Evolutionary conservation across 2,113 vertebrate genomes (phyloP).

Genomic region (Corythornis vintsioides): DNA sequence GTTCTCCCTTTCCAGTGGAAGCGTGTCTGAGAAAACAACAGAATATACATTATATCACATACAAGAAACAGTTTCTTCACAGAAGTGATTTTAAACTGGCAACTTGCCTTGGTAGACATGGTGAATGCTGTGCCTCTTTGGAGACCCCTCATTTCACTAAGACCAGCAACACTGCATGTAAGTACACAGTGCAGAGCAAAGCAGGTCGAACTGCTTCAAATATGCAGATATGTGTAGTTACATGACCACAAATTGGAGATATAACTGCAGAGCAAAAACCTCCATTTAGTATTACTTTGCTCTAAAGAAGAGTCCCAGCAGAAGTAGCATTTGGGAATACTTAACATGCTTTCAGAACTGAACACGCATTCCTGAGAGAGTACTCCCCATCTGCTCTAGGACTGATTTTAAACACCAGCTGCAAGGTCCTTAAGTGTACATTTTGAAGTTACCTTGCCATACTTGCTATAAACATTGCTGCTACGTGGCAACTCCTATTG

Average conservation of each 20-base stretch:
- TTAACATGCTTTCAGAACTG: slow-evolving; percentile 23
- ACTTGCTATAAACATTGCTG: neutral
- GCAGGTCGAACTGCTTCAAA: neutral
- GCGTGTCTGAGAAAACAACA: neutral
- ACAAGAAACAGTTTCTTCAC: neutral
- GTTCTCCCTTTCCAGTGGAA: neutral
- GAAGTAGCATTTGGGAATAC: neutral
- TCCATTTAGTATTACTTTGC: neutral
- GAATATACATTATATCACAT: neutral
- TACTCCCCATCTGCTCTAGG: slow-evolving; percentile 49
- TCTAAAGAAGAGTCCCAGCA: neutral
- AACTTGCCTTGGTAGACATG: neutral
- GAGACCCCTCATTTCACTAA: neutral
- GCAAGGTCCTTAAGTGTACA: neutral
- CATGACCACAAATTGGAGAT: neutral
- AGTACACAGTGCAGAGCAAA: neutral
- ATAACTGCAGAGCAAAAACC: neutral
- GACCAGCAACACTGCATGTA: neutral
- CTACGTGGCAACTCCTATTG: neutral
- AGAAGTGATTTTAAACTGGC: neutral
- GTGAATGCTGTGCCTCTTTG: neutral
- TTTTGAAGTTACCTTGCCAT: slow-evolving; percentile 6
- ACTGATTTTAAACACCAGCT: slow-evolving; percentile 43
- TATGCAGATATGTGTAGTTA: neutral
- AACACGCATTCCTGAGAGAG: slow-evolving; percentile 30